phyloP scores from a whole-genome alignment of 37 sponge, comb jelly and placozoan species.

The Cladorhizidae sp. region DNA sequence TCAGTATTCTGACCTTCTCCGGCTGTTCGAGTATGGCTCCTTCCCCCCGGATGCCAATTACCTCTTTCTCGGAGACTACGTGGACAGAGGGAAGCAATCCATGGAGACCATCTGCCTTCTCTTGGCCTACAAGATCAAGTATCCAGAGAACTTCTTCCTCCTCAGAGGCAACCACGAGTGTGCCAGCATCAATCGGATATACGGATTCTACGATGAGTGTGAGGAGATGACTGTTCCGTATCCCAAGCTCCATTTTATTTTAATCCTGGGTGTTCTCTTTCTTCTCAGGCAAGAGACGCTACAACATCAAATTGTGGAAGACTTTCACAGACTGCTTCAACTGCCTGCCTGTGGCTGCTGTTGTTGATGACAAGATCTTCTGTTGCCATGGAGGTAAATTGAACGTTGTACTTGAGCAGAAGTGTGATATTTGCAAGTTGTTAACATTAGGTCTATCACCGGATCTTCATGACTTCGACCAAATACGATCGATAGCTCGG shows the following conservation, averaged over 20 bases:
- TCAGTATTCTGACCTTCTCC: constrained; percentile 92
- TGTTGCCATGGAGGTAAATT: constrained; percentile 97
- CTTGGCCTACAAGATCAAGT: constrained; percentile 99
- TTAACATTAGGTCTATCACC: constrained; percentile 82
- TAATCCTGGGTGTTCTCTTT: constrained; percentile 2
- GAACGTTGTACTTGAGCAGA: too few relatives aligned
- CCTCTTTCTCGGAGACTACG: constrained; percentile 98
- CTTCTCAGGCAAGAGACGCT: constrained; percentile 85
- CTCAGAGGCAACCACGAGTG: constrained; percentile 98
- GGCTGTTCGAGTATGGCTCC: constrained; percentile 97
- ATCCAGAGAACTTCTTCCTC: constrained; percentile 99
- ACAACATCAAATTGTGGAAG: constrained; percentile 97
- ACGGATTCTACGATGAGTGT: constrained; percentile 99
- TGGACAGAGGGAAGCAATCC: constrained; percentile 98
- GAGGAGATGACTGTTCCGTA: constrained; percentile 19
- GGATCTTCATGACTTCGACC: constrained; percentile 95
- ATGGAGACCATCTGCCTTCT: constrained; percentile 97
- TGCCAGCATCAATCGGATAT: constrained; percentile 98
- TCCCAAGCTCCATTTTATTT: not conserved
- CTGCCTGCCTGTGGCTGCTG: constrained; percentile 97
- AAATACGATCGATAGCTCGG: constrained; percentile 89
- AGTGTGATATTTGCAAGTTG: not conserved
- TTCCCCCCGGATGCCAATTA: constrained; percentile 99
- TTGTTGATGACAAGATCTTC: constrained; percentile 98
- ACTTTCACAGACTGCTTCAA: constrained; percentile 99